Percentiles rank a stretch among this genome's conserved stretches.
Evolutionary conservation across 2,113 vertebrate species (phyloP).

Genomic region (Eptesicus fuscus): DNA sequence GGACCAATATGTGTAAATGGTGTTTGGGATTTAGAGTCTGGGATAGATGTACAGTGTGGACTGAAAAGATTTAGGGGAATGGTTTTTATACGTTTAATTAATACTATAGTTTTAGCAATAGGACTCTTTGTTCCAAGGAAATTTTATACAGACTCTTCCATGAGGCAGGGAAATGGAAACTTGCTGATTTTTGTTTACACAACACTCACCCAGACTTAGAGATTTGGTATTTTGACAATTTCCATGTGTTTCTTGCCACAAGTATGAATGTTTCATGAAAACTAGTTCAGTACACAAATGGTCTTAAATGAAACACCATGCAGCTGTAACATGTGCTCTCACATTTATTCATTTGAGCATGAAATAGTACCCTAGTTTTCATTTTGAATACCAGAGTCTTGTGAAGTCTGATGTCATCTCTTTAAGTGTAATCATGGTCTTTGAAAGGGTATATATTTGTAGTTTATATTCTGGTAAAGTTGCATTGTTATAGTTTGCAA

Average conservation of each 20-base stretch:
- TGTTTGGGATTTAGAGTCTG: background rate
- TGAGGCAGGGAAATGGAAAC: background rate
- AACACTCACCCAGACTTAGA: background rate
- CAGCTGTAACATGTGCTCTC: background rate
- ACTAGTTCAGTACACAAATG: background rate
- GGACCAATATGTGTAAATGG: background rate
- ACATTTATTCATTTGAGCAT: background rate
- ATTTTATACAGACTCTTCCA: background rate
- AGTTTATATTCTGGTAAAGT: conserved; percentile 13
- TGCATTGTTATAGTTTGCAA: background rate
- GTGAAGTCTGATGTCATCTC: background rate
- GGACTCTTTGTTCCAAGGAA: background rate
- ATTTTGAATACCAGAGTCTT: conserved; percentile 19
- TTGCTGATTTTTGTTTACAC: background rate
- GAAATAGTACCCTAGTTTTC: conserved; percentile 51
- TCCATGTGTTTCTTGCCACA: background rate
- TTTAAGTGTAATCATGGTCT: conserved; percentile 9
- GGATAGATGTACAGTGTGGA: background rate
- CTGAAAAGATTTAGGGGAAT: background rate
- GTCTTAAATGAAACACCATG: background rate
- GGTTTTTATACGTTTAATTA: background rate
- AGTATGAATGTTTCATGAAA: background rate
- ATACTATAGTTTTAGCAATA: background rate
- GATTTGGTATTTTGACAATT: conserved; percentile 41
- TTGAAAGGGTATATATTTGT: conserved; percentile 22